Evolutionary conservation across 2,113 vertebrate species (phyloP).

Genomic region (Psilopogon haemacephalus): DNA sequence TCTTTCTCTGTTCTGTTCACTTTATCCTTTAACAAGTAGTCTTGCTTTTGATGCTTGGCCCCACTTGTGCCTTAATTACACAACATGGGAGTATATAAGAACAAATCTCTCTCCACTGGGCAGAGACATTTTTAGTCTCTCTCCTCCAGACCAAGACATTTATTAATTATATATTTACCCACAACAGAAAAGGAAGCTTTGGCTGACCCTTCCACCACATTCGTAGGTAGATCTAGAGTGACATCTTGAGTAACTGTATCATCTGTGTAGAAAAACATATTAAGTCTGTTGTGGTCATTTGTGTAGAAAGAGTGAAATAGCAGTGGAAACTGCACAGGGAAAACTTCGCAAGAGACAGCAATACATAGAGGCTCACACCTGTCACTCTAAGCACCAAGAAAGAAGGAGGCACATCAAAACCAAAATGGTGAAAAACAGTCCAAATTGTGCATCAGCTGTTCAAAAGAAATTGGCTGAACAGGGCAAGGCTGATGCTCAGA

Average conservation of each 20-base stretch:
- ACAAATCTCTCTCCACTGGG: too few species aligned
- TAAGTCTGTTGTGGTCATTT: background rate
- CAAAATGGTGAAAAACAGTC: background rate
- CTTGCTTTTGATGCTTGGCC: too few species aligned
- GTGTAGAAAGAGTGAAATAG: background rate
- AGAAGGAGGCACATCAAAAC: background rate
- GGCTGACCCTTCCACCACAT: slow-evolving; percentile 77
- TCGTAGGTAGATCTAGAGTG: slow-evolving; percentile 71
- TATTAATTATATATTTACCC: slow-evolving; percentile 67
- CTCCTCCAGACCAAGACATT: too few species aligned
- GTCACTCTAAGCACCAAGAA: background rate
- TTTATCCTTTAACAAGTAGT: too few species aligned
- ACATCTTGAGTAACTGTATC: slow-evolving; percentile 6
- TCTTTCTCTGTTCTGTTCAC: too few species aligned
- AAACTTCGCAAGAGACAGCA: background rate
- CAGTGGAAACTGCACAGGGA: background rate
- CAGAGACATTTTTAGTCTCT: too few species aligned
- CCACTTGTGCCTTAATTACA: too few species aligned
- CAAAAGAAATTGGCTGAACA: background rate
- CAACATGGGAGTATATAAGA: too few species aligned
- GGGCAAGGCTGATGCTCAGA: background rate
- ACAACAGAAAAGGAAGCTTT: slow-evolving; percentile 79
- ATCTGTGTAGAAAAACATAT: slow-evolving; percentile 32
- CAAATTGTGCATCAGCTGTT: background rate
- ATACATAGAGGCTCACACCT: background rate